Conservation (phyloP, 2,113 vertebrate species). For the Notothenia rossii region DNA sequence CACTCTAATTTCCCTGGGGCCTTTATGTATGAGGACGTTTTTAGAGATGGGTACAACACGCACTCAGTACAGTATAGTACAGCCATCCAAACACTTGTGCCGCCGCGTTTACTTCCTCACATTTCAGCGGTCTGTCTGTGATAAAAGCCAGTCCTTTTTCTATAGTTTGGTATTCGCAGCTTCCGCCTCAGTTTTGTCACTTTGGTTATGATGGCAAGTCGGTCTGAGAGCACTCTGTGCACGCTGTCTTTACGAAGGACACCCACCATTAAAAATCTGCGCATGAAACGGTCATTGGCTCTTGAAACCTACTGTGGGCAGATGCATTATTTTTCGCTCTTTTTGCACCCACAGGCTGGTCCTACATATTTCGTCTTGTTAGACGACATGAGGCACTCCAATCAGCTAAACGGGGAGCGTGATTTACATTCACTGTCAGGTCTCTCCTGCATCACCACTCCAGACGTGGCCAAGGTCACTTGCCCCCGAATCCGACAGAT, state of each 20-base stretch:
- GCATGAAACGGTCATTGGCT: conserved; percentile 71
- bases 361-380: conserved; percentile 57
- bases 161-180: conserved; percentile 49
- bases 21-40: conserved; percentile 51
- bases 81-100: conserved; percentile 24
- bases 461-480: conserved; percentile 72
- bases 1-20: conserved; percentile 57
- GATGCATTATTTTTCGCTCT: conserved; percentile 63
- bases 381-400: conserved; percentile 62
- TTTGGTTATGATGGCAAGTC: conserved; percentile 53
- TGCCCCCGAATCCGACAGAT: conserved; percentile 47
- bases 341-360: conserved; percentile 40
- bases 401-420: conserved; percentile 67
- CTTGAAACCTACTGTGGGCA: conserved; percentile 5
- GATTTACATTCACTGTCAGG: conserved; percentile 77
- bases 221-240: conserved; percentile 39
- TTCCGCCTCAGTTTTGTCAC: conserved; percentile 39
- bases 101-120: conserved; percentile 17
- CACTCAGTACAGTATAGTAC: neutral
- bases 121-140: conserved; percentile 24
- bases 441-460: conserved; percentile 38
- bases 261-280: conserved; percentile 51
- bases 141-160: conserved; percentile 45
- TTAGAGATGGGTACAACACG: conserved; percentile 34
- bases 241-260: conserved; percentile 58